Percentiles rank a stretch among this genome's conserved stretches.
Evolutionary conservation across 1,140 invertebrate genomes (phyloP).

Genomic region (Antheraea pernyi): DNA sequence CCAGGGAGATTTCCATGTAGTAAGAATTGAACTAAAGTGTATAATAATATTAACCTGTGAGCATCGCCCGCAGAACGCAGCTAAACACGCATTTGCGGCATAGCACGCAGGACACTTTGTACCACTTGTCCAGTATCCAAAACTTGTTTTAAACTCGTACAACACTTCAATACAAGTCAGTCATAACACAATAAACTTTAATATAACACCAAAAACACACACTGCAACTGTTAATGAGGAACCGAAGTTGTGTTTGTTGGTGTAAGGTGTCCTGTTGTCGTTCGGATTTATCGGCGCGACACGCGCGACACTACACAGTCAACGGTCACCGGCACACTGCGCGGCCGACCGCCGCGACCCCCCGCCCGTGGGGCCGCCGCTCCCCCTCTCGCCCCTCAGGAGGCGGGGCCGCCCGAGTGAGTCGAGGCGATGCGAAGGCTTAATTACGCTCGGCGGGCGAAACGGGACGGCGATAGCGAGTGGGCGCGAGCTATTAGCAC

Average conservation of each 20-base stretch:
- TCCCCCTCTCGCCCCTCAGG: conserved; percentile 44
- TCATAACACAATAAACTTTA: conserved; percentile 67
- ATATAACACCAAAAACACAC: conserved; percentile 62
- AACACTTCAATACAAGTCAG: conserved; percentile 55
- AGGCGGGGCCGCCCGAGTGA: conserved; percentile 55
- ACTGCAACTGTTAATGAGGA: conserved; percentile 62
- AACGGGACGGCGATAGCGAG: conserved; percentile 71
- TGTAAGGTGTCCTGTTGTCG: conserved; percentile 50
- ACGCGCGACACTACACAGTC: conserved; percentile 60
- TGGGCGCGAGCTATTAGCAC: conserved; percentile 75
- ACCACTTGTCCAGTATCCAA: conserved; percentile 70
- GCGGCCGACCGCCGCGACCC: conserved; percentile 55
- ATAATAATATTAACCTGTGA: conserved; percentile 71
- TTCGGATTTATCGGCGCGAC: conserved; percentile 32
- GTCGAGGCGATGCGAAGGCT: conserved; percentile 68
- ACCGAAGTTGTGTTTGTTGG: conserved; percentile 57
- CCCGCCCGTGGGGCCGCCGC: conserved; percentile 37
- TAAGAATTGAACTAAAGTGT: conserved; percentile 29
- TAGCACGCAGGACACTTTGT: conserved; percentile 66
- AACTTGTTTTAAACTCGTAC: conserved; percentile 41
- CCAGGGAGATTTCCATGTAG: not conserved
- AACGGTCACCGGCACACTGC: conserved; percentile 73
- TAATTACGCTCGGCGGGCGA: conserved; percentile 69
- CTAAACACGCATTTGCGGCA: conserved; percentile 67
- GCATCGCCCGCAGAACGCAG: conserved; percentile 73